Percentiles rank a stretch among this genome's conserved stretches.
Conservation (phyloP, 2,888 invertebrate genomes). For the Mimas tiliae region DNA sequence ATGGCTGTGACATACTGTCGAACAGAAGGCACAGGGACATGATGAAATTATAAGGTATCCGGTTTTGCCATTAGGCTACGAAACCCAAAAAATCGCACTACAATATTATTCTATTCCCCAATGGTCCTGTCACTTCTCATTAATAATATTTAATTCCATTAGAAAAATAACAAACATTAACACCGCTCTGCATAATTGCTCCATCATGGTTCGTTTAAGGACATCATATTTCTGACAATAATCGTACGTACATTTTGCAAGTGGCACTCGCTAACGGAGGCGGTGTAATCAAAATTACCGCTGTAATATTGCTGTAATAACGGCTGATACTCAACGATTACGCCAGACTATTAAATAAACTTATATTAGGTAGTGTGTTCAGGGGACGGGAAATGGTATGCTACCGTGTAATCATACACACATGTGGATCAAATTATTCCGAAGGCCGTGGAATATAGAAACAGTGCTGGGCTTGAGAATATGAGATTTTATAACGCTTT, state of each 20-base stretch:
- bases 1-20: too few relatives aligned
- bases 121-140: too few relatives aligned
- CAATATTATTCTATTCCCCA: too few relatives aligned
- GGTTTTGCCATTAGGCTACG: too few relatives aligned
- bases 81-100: too few relatives aligned
- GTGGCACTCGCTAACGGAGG: not conserved
- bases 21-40: too few relatives aligned
- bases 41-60: too few relatives aligned
- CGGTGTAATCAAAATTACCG: slow-evolving; percentile 17
- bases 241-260: slow-evolving; percentile 6
- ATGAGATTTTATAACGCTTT: not conserved
- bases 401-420: slow-evolving; percentile 3
- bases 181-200: not conserved
- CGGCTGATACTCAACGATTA: slow-evolving; percentile 9
- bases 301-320: slow-evolving; percentile 18
- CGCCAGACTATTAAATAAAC: slow-evolving; percentile 20
- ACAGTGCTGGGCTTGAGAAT: not conserved
- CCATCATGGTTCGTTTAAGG: not conserved
- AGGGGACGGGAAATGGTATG: not conserved
- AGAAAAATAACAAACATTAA: not conserved
- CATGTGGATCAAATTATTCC: not conserved
- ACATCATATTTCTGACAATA: not conserved
- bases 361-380: slow-evolving; percentile 16
- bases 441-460: not conserved
- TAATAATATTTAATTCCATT: too few relatives aligned